A percentile compares a stretch with the other conserved stretches of the same genome.
Conservation (phyloP, 2,888 invertebrate genomes). For the Drosophila infuscata region DNA sequence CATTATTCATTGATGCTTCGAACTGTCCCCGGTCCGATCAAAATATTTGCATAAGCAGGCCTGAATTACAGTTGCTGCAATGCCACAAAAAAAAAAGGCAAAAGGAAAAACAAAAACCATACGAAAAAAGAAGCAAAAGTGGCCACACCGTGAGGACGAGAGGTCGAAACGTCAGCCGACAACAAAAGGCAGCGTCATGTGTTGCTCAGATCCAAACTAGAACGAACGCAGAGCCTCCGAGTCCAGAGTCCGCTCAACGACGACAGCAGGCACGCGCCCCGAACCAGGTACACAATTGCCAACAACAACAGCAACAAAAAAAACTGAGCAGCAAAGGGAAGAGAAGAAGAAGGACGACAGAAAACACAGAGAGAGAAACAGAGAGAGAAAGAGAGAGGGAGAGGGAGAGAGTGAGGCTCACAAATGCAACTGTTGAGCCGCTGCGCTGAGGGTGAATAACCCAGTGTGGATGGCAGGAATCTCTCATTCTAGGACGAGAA, state of each 20-base stretch:
- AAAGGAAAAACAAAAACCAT: neutral
- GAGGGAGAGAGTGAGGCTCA: conserved; percentile 29
- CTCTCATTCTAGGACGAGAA: conserved; percentile 59
- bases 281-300: conserved; percentile 64
- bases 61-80: conserved; percentile 67
- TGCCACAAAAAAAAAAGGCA: conserved; percentile 1
- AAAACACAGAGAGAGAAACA: conserved; percentile 13
- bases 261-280: conserved; percentile 83
- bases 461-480: conserved; percentile 56
- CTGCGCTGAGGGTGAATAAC: conserved; percentile 62
- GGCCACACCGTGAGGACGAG: conserved; percentile 16
- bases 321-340: conserved; percentile 31
- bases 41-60: conserved; percentile 73
- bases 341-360: conserved; percentile 51
- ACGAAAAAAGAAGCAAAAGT: conserved; percentile 19
- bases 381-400: conserved; percentile 14
- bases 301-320: conserved; percentile 30
- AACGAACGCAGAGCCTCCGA: conserved; percentile 10
- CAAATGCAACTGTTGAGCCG: conserved; percentile 71
- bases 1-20: conserved; percentile 39
- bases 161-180: conserved; percentile 28
- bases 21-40: conserved; percentile 58
- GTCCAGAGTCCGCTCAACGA: conserved; percentile 54
- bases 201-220: conserved; percentile 45
- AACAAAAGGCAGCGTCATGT: conserved; percentile 65